These are phyloP conservation scores for Larimichthys polyactis DNA, from an alignment of 2,113 vertebrate species.

Conservation along the genomic window DNA sequence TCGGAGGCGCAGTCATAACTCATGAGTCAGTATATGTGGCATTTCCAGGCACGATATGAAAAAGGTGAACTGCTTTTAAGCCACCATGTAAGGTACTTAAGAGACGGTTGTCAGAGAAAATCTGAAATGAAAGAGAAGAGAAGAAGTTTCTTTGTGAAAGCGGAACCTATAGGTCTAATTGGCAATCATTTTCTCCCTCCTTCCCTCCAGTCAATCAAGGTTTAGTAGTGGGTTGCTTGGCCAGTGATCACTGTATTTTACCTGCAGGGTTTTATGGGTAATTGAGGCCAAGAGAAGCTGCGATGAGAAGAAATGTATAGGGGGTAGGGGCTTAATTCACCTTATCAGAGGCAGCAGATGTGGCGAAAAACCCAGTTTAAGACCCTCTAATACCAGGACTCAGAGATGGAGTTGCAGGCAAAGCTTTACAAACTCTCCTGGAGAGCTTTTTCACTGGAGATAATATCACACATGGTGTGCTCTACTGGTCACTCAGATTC, in stretches of 20 bases:
- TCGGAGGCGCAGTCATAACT: not conserved
- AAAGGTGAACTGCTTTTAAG: conserved; percentile 6
- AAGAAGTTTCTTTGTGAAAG: conserved; percentile 2
- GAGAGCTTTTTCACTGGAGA: conserved; percentile 49
- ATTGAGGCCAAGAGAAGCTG: conserved; percentile 62
- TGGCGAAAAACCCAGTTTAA: conserved; percentile 50
- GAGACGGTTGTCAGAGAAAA: conserved; percentile 6
- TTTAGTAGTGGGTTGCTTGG: conserved; percentile 27
- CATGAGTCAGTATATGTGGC: not conserved
- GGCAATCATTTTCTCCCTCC: conserved; percentile 18
- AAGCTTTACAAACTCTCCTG: conserved; percentile 50
- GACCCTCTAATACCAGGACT: conserved; percentile 48
- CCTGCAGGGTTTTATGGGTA: conserved; percentile 71
- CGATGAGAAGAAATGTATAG: conserved; percentile 38
- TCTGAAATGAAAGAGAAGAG: not conserved
- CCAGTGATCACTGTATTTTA: conserved; percentile 56
- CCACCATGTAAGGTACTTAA: not conserved
- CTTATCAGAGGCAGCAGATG: conserved; percentile 73
- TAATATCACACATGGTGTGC: conserved; percentile 39
- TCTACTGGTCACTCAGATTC: conserved; percentile 27
- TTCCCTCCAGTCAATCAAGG: conserved; percentile 40
- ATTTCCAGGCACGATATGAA: not conserved
- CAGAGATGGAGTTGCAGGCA: conserved; percentile 37
- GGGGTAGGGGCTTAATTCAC: conserved; percentile 46
- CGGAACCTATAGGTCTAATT: conserved; percentile 32